Percentiles rank a stretch among this genome's conserved stretches.
phyloP scores from a whole-genome alignment of 1,140 invertebrate genomes.

The Papilio aristodemus region DNA sequence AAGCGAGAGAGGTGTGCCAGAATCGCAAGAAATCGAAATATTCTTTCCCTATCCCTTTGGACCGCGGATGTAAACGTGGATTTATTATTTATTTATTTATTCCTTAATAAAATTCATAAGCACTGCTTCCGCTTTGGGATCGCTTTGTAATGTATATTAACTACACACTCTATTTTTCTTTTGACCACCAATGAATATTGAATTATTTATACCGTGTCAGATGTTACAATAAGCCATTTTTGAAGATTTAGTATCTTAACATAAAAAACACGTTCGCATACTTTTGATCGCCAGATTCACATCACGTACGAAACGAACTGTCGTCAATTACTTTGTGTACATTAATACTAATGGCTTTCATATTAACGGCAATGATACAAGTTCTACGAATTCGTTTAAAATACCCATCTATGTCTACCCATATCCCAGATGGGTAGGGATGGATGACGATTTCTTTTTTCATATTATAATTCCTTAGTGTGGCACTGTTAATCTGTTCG shows the following conservation, averaged over 20 bases:
- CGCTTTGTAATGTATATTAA: not conserved
- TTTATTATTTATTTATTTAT: no score
- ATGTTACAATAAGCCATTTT: conserved; percentile 17
- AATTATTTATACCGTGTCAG: conserved; percentile 4
- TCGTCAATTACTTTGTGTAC: conserved; percentile 20
- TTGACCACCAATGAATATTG: conserved; percentile 1
- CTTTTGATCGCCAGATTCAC: not conserved
- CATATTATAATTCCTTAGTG: no score
- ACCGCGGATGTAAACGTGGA: no score
- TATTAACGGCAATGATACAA: not conserved
- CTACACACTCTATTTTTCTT: not conserved
- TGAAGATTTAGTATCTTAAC: not conserved
- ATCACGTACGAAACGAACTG: conserved; percentile 18
- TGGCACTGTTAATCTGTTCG: no score
- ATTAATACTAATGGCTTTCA: not conserved
- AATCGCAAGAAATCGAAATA: no score
- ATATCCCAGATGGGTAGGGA: no score
- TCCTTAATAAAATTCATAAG: no score
- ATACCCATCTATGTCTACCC: no score
- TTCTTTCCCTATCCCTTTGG: no score
- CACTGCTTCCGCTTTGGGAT: not conserved
- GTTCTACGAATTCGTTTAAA: no score
- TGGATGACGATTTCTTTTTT: no score
- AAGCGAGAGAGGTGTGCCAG: no score
- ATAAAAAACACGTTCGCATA: not conserved